Percentiles rank a stretch among this genome's conserved stretches.
Evolutionary conservation across 2,888 invertebrate genomes (phyloP).

Genomic region (Atethmia centrago): DNA sequence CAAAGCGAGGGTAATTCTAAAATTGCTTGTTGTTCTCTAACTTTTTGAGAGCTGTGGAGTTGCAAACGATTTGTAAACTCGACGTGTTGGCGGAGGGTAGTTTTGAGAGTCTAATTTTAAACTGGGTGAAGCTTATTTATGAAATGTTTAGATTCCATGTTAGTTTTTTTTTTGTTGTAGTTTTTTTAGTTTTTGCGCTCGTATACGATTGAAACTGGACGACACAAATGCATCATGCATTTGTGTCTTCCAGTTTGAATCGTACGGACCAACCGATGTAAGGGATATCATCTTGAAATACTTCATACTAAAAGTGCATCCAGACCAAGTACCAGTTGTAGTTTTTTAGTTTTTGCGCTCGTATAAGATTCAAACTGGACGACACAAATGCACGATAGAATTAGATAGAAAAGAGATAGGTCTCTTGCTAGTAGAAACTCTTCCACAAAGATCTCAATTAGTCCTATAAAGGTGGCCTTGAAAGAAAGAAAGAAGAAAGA

Average conservation of each 20-base stretch:
- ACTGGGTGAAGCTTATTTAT: slow-evolving; percentile 12
- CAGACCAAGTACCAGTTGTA: no score
- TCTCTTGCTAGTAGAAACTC: not conserved
- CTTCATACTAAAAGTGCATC: no score
- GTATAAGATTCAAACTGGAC: no score
- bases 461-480: no score
- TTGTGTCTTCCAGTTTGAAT: no score
- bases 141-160: not conserved
- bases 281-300: no score
- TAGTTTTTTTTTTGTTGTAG: not conserved
- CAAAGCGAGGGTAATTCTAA: slow-evolving; percentile 37
- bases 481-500: no score
- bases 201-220: not conserved
- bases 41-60: slow-evolving; percentile 37
- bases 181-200: not conserved
- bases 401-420: not conserved
- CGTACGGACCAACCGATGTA: no score
- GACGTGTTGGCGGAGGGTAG: slow-evolving; percentile 16
- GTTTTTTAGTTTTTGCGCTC: no score
- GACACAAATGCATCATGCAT: no score
- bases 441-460: not conserved
- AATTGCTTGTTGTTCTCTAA: slow-evolving; percentile 52
- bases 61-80: slow-evolving; percentile 36
- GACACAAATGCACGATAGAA: not conserved
- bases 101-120: slow-evolving; percentile 16